Conservation (phyloP, 2,888 invertebrate species). For the Lasioglossum leucozonium region DNA sequence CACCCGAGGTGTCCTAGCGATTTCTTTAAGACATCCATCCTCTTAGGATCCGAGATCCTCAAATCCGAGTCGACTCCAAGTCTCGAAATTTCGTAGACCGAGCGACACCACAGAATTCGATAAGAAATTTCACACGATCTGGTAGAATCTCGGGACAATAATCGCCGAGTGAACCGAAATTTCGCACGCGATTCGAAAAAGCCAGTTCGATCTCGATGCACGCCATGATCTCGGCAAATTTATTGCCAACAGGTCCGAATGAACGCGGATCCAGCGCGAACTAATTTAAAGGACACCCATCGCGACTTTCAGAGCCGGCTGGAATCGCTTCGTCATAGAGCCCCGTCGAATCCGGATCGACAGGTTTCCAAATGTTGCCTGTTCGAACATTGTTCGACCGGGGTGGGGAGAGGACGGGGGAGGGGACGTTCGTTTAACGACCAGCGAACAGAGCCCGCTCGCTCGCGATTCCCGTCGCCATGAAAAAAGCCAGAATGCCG, state of each 20-base stretch:
- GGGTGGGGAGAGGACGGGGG: no score
- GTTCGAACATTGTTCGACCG: neutral
- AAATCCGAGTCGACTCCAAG: no score
- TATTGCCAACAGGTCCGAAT: neutral
- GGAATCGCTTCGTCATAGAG: neutral
- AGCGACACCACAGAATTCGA: no score
- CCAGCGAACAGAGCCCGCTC: neutral
- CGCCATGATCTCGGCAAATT: neutral
- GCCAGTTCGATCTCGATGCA: neutral
- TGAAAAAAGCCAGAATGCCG: conserved; percentile 18
- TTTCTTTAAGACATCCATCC: no score
- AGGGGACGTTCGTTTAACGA: neutral
- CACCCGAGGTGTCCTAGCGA: no score
- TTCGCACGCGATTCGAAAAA: neutral
- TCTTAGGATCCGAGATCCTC: no score
- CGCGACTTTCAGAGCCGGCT: neutral
- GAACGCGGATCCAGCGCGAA: neutral
- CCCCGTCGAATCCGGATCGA: neutral
- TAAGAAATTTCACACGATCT: no score
- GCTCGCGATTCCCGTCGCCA: neutral
- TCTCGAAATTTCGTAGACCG: no score
- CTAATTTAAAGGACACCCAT: neutral
- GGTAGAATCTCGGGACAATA: no score
- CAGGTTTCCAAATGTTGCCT: conserved; percentile 3
- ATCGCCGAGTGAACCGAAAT: neutral